Evolutionary conservation across 2,797 vertebrate genomes (phyloP), one percentile per base, ranked within the genome.

Genomic region (Protosalanx chinensis): DNA sequence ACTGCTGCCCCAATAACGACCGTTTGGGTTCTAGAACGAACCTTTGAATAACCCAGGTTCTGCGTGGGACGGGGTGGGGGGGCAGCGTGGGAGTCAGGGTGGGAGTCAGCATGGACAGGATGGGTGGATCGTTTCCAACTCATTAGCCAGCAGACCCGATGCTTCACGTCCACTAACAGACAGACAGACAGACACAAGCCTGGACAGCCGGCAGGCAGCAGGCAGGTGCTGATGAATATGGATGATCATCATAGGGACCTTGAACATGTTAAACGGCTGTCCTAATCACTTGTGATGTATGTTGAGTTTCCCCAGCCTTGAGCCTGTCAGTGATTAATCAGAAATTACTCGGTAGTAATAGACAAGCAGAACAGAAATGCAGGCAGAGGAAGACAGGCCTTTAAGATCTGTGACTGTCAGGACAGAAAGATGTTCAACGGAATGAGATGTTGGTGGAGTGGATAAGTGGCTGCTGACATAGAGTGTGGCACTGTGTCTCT

Each of bases 1-100:
- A 78, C 78, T 82, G 81, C 65, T 70, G 75, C 82, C 82, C 75
- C 60, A 41, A 58, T 84, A 81, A 82, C 82, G 72, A 72, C 81
- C 12, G 8, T 41, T 41, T 41, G 37, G 37, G 37, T 41, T 12
- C 8, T 41, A 41, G 37, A 41, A 12, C 8, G 12, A 10, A 10
- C 8, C 8, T 3, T 41, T 7, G 37, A 41, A 27, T 29, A 27
- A 29, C 27, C 5, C 27, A 30, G 20, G 59, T 10, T 4, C 20
- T 27, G 59, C 12, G 12, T 23, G 3, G 59, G 51, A 53, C 0
- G 16, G 41, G 41, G 2, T 2, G 12, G 41, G 41, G 12, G 41
- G 41, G 41, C n/a, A n/a, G 12, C 12, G 41, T n/a, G n/a, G 51
- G 16, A 53, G 51, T 13, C 15, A 13, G 49, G 13, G 16, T 16